Evolutionary conservation across 2,797 vertebrate species (phyloP), one percentile per base, ranked within the genome.

Genomic region (Epinephelus malabaricus): DNA sequence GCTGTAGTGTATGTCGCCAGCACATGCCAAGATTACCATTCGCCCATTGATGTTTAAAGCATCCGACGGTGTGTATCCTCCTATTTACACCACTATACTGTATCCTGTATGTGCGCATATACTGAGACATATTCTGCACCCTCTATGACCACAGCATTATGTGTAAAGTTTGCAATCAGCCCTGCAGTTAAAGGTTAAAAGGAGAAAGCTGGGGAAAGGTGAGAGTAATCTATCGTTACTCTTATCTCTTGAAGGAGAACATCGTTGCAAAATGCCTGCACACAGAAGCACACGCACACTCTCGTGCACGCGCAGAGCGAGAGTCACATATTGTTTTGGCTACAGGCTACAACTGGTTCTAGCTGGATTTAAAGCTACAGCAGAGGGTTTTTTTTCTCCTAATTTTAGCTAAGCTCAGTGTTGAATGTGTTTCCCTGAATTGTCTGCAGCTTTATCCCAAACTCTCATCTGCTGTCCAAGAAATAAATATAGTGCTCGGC

Each of bases 311-410:
- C 77, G 25, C 74, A 18, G 25, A 87, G 73, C 21, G 63, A 89
- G 77, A 90, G 84, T 88, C 85, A 76, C 87, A 92, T 88, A 92
- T 91, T 95, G 93, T 94, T 95, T 91, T 92, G 90, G 94, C 92
- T 92, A 92, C 86, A 83, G 95, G 94, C 92, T 93, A 92, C 87
- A 85, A 90, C 94, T 94, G 93, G 92, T 95, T 94, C 86, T 68
- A 87, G 86, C 95, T 92, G 93, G 94, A 94, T 94, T 93, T 91
- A 92, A 92, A 95, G 89, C 87, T 70, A 89, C 90, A 91, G 86
- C 74, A 21, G 68, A 64, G 59, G 19, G 4, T 0, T 80, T 49
- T 64, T 81, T 61, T 66, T 4, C 46, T 14, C 43, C 54, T 69
- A 65, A 45, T 90, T 91, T 86, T 56, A 10, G 56, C 76, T 77